Evolutionary conservation across 2,113 vertebrate species (phyloP), one percentile per base, ranked within the genome.

Genomic region (Catharus bicknelli): DNA sequence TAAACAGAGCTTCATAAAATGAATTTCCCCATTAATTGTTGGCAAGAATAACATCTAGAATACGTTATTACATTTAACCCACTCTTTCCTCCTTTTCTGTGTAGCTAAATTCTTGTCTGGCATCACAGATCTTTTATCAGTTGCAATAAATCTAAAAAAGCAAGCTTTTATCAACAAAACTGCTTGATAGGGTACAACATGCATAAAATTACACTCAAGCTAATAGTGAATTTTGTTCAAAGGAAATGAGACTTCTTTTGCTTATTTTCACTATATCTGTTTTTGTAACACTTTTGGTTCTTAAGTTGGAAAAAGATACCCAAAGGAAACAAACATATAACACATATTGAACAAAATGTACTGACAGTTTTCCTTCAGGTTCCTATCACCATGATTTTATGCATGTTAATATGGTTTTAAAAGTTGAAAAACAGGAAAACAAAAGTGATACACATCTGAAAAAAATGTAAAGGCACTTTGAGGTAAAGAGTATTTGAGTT

Each of bases 1-100:
- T 98, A 98, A 98, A 98, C 97, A 98, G 94, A 95, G 91, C 89
- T 97, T 97, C 94, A 94, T 90, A 97, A 97, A 97, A 95, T 82
- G 87, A 97, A 97, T 96, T 97, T 94, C 87, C 81, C 95, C 86
- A 97, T 97, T 98, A 97, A 96, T 94, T 95, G 91, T 75, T 97
- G 96, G 97, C 95, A 97, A 91, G 66, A 96, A 95, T 69, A 82
- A 85, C 86, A 90, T 95, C 82, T 88, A 90, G 20, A 90, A 94
- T 82, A 72, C 57, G 76, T 79, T 77, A 89, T 79, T 95, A 62
- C 67, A 90, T 90, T 90, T 86, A 84, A 91, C 95, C 83, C 86
- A 85, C 32, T 89, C 92, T 85, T 96, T 88, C 16, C 67, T 94
- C 42, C 51, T 79, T 86, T 86, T 94, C 89, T 68, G 40, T 69